Conservation (phyloP, 2,113 vertebrate species). For the Megalops atlanticus region DNA sequence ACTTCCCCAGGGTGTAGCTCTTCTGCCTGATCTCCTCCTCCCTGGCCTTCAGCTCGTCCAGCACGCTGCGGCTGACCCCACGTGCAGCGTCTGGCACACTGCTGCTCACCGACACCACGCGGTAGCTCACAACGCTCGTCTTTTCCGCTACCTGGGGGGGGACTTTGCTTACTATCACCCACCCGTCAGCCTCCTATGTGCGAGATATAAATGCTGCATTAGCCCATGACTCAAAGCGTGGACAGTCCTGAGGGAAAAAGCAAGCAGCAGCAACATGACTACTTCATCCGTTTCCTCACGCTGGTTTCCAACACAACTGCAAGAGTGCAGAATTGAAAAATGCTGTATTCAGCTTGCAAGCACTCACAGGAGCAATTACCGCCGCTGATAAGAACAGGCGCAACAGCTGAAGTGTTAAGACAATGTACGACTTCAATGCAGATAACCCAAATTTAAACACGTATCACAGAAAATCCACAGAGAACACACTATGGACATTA, state of each 20-base stretch:
- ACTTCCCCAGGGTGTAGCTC: slow-evolving; percentile 76
- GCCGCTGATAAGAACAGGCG: background rate
- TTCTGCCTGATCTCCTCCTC: slow-evolving; percentile 76
- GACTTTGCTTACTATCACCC: slow-evolving; percentile 86
- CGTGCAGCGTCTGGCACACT: slow-evolving; percentile 58
- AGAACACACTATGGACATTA: background rate
- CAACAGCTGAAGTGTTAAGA: background rate
- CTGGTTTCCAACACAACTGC: background rate
- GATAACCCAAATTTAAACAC: background rate
- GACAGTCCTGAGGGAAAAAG: background rate
- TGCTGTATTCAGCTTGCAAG: background rate
- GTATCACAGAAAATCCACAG: background rate
- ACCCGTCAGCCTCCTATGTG: slow-evolving; percentile 86
- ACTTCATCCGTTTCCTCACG: background rate
- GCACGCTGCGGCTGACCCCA: slow-evolving; percentile 46
- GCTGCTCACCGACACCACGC: slow-evolving; percentile 69
- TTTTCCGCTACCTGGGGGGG: slow-evolving; percentile 81
- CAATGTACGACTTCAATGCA: background rate
- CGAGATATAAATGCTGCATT: slow-evolving; percentile 83
- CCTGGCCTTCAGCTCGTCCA: slow-evolving; percentile 66
- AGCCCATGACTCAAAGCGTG: slow-evolving; percentile 49
- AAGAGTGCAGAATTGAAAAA: slow-evolving; percentile 5
- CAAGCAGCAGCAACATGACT: background rate
- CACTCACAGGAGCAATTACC: background rate
- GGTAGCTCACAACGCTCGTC: slow-evolving; percentile 74